A percentile compares a stretch with the other conserved stretches of the same genome.
phyloP scores from a whole-genome alignment of 2,888 invertebrate species.

The Cecidostiba fungosa region DNA sequence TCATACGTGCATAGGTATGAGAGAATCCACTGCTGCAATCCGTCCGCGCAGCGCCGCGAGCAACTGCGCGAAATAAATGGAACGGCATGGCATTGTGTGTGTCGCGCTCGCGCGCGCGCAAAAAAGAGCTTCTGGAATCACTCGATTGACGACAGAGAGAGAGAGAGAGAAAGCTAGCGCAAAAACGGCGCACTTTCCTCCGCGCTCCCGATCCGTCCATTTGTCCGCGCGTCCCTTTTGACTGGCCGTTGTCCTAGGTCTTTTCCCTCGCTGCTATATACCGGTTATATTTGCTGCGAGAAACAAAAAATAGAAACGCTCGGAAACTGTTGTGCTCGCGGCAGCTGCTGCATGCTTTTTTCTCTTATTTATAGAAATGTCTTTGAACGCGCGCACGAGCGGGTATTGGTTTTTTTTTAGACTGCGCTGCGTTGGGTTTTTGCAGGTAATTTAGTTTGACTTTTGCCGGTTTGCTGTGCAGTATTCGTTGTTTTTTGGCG shows the following conservation, averaged over 20 bases:
- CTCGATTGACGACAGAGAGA: conserved; percentile 65
- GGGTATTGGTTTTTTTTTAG: conserved; percentile 25
- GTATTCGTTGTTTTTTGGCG: not conserved
- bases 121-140: conserved; percentile 49
- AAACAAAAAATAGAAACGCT: conserved; percentile 40
- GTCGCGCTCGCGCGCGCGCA: not conserved
- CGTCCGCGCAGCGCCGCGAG: conserved; percentile 68
- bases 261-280: conserved; percentile 54
- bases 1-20: not conserved
- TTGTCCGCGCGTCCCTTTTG: conserved; percentile 51
- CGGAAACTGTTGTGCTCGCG: not conserved
- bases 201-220: conserved; percentile 45
- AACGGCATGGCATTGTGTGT: conserved; percentile 63
- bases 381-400: conserved; percentile 14
- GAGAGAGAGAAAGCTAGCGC: not conserved
- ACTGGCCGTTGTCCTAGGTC: conserved; percentile 66
- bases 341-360: not conserved
- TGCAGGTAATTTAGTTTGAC: conserved; percentile 22
- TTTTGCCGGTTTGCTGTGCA: not conserved
- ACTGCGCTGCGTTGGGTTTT: not conserved
- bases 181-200: conserved; percentile 68
- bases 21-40: conserved; percentile 9
- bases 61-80: conserved; percentile 74
- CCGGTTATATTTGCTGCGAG: conserved; percentile 52
- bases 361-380: conserved; percentile 44